Percentiles rank a stretch among this genome's conserved stretches.
phyloP scores from a whole-genome alignment of 2,113 vertebrate species.

The Tricholaema leucomelas region DNA sequence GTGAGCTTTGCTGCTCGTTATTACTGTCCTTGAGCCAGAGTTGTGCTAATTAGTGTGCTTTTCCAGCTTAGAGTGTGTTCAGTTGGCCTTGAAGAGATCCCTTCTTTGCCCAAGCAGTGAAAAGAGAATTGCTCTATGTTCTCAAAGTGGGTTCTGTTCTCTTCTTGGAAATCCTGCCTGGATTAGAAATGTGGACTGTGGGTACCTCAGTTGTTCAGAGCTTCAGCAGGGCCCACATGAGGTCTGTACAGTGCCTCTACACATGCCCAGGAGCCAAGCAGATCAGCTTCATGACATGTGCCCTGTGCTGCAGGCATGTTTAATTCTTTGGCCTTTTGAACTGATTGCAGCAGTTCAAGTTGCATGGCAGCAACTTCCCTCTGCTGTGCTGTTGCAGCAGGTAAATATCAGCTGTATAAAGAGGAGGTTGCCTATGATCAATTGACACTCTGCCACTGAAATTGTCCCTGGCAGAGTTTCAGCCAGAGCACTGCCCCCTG shows the following conservation, averaged over 20 bases:
- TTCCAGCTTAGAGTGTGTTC: neutral
- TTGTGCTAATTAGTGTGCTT: neutral
- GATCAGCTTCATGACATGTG: neutral
- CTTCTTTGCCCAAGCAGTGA: neutral
- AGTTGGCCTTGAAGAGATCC: neutral
- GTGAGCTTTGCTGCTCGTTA: neutral
- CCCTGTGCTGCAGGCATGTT: neutral
- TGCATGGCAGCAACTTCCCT: neutral
- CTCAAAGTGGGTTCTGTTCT: neutral
- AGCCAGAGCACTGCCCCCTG: neutral
- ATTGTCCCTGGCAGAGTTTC: neutral
- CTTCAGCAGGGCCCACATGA: neutral
- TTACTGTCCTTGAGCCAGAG: neutral
- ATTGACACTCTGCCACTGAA: neutral
- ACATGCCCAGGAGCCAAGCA: neutral
- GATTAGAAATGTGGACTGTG: rapidly evolving
- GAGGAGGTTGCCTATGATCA: neutral
- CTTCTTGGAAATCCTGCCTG: neutral
- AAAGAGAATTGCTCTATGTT: neutral
- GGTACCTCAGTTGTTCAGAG: neutral
- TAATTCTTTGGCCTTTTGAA: neutral
- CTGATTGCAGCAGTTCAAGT: too few species aligned
- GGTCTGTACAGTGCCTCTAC: neutral
- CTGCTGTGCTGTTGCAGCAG: neutral
- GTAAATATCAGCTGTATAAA: neutral